These are phyloP conservation scores for Mythimna ferrago DNA, from an alignment of 2,888 invertebrate species.

Conservation along the genomic window DNA sequence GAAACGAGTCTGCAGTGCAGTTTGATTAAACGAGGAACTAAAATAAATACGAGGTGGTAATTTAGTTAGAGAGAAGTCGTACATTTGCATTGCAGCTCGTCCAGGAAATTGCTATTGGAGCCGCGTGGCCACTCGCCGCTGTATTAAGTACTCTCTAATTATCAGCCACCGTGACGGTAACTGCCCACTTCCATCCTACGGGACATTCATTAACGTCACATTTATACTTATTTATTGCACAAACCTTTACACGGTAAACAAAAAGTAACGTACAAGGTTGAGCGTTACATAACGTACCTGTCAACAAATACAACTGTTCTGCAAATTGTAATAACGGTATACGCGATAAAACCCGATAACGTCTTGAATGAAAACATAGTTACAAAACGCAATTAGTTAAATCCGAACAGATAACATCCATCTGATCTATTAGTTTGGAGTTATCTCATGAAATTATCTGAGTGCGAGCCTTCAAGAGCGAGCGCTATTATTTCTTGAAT, in stretches of 20 bases:
- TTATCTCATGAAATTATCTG: constrained; percentile 76
- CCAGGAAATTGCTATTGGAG: constrained; percentile 75
- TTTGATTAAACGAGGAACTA: constrained; percentile 65
- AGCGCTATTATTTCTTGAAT: constrained; percentile 74
- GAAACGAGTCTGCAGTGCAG: constrained; percentile 50
- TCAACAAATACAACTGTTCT: constrained; percentile 47
- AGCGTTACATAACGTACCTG: constrained; percentile 53
- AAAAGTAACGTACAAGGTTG: constrained; percentile 42
- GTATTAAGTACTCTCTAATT: constrained; percentile 71
- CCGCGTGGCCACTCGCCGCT: constrained; percentile 55
- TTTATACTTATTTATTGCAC: constrained; percentile 60
- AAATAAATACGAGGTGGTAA: constrained; percentile 71
- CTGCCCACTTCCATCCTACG: constrained; percentile 57
- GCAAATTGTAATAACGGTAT: constrained; percentile 58
- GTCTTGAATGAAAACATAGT: constrained; percentile 73
- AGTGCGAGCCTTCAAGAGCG: constrained; percentile 54
- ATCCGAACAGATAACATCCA: constrained; percentile 79
- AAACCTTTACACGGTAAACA: constrained; percentile 39
- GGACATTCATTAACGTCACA: constrained; percentile 60
- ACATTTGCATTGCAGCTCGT: constrained; percentile 76
- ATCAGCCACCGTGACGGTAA: constrained; percentile 63
- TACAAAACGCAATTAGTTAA: constrained; percentile 83
- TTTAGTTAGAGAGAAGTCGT: constrained; percentile 72
- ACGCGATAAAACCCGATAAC: constrained; percentile 64
- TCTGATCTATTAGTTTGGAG: constrained; percentile 77